These are phyloP conservation scores for Cassiopea andromeda DNA, from an alignment of 30 jellyfish, hydroid and myxozoan species.

Conservation along the genomic window DNA sequence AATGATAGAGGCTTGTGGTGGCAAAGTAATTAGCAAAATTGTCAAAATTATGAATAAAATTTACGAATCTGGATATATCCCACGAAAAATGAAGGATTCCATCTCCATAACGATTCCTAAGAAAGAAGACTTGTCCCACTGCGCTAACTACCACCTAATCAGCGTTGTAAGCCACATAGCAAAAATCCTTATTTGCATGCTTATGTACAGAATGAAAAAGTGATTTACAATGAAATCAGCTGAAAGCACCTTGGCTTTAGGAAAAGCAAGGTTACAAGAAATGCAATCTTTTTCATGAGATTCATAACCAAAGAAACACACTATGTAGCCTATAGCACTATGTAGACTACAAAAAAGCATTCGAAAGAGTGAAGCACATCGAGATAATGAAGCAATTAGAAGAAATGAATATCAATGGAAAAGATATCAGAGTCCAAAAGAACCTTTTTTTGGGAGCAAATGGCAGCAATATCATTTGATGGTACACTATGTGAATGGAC, in stretches of 20 bases:
- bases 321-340: neutral
- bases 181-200: neutral
- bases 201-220: conserved; percentile 3
- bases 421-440: neutral
- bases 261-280: neutral
- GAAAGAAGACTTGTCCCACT: neutral
- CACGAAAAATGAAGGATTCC: neutral
- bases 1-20: neutral
- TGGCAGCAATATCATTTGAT: neutral
- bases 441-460: neutral
- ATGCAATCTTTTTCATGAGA: neutral
- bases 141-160: neutral
- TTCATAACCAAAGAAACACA: neutral
- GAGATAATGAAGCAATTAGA: neutral
- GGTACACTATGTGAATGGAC: neutral
- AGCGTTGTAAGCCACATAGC: neutral
- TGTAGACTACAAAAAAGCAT: neutral
- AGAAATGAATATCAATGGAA: neutral
- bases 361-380: conserved; percentile 3
- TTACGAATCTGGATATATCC: conserved; percentile 15
- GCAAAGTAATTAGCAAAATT: neutral
- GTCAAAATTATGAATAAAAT: conserved; percentile 1
- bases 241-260: neutral
- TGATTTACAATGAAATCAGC: conserved; percentile 12
- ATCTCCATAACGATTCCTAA: conserved; percentile 30